Evolutionary conservation across 2,888 invertebrate species (phyloP), one percentile per base, ranked within the genome.

Genomic region (Argyresthia goedartella): DNA sequence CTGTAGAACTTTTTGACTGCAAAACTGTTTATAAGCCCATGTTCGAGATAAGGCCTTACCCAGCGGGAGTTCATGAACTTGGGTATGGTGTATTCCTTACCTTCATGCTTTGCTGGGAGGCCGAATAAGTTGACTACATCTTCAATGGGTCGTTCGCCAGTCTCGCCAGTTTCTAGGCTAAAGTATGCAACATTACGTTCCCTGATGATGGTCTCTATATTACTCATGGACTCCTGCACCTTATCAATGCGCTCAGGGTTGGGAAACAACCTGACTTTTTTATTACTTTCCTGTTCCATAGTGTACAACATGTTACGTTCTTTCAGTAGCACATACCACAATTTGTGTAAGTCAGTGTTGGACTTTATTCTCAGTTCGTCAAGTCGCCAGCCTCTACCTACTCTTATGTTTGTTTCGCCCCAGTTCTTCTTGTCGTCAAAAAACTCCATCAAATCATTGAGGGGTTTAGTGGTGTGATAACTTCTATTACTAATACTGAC

Each of bases 271-370:
- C 90, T 85, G 58, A 82, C 77, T 66, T 91, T 84, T 43, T 89
- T 77, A 50, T 92, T 91, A 76, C 91, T 90, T 72, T 93, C 93
- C 56, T 95, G 90, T 79, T 98, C 95, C 98, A 99, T 98, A 1
- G 99, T 98, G 57, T 96, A 78, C 14, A 99, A 86, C 98, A 99
- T 98, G 75, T 99, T 99, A 52, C 93, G 89, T 80, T 99, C 99
- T 82, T 99, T 99, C 51, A 98, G 79, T 53, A 99, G 82, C 13
- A 90, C 68, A 67, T 89, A 98, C 99, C 99, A 99, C 54, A 99
- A 81, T 84, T 99, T 98, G 73, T 99, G 99, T 53, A 99, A 88
- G 78, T 99, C 99, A 50, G 91, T 88, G 72, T 98, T 99, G 48
- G 96, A 96, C 79, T 99, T 99, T 49, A 98, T 90, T 65, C 99